A percentile compares a stretch with the other conserved stretches of the same genome.
Evolutionary conservation across 2,797 vertebrate species (phyloP).

Genomic region (Propithecus perrieri): DNA sequence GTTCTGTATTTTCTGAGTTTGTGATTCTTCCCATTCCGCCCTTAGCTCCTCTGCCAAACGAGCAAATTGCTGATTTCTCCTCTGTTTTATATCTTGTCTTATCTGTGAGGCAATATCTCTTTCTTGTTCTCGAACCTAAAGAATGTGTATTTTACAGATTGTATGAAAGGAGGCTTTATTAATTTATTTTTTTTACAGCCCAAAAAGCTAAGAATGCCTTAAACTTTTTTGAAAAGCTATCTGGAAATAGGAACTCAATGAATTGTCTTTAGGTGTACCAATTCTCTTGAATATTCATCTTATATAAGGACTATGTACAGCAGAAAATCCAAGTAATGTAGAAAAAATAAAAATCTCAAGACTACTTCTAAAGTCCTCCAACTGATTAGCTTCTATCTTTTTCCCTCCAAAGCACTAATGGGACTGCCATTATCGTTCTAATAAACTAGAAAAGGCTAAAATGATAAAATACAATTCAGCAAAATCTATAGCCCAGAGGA

Average conservation of each 20-base stretch:
- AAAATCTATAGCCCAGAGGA: not conserved
- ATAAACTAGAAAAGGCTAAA: not conserved
- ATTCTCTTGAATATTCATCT: not conserved
- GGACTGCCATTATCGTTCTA: not conserved
- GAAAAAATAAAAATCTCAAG: constrained; percentile 18
- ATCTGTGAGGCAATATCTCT: constrained; percentile 90
- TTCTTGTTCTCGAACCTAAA: constrained; percentile 96
- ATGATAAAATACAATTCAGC: not conserved
- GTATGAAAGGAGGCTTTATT: not conserved
- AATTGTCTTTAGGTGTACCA: not conserved
- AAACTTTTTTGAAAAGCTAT: constrained; percentile 31
- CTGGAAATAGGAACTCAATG: constrained; percentile 43
- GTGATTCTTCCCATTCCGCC: constrained; percentile 90
- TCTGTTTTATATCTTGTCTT: constrained; percentile 90
- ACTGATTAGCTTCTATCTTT: not conserved
- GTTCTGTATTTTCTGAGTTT: constrained; percentile 87
- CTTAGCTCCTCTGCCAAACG: constrained; percentile 88
- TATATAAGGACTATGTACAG: not conserved
- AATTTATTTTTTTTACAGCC: not conserved
- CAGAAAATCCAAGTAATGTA: not conserved
- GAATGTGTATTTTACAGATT: constrained; percentile 34
- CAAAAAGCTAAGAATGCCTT: not conserved
- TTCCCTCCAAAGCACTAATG: not conserved
- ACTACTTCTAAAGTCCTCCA: not conserved
- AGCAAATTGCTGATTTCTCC: constrained; percentile 87